Base-by-base conservation (phyloP, 1,140 invertebrate species). In the Euschistus heros region DNA sequence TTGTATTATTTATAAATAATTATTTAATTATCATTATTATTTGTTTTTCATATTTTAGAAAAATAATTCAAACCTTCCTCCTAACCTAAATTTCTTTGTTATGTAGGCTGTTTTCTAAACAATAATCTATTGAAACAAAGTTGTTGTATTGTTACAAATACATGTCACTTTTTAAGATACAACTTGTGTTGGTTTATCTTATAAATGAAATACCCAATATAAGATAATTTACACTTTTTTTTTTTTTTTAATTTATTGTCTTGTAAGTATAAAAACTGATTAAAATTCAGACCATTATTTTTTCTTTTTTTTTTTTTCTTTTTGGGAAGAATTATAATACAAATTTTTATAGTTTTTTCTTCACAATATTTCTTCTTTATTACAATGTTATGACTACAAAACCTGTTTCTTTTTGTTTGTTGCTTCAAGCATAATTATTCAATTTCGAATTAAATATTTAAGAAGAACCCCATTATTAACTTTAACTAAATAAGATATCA, bases 81-180 rank as follows among this genome's bases (percentile, higher is more conserved):
- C 7, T 30, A 7, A 30, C 8, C 6, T 37, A 37, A 50, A 22
- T 22, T 5, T 50, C n/a, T 20, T 50, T 22, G 20, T 22, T 50
- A 22, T 50, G 20, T 17, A 50, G 47, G 47, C 47, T 50, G 17
- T 20, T 57, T 65, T 65, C 18, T 27, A 59, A 57, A 59, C 30
- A 18, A 44, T n/a, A 55, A 18, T 62, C 5, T 62, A 37, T 57
- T 42, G 44, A 65, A 37, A 57, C 26, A 65, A 65, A 65, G 33
- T 65, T 65, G 18, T 37, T 65, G 52, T 65, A 65, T 65, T 65
- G 42, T 59, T 33, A 59, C 57, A 65, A 65, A 65, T 59, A 65
- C 64, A 65, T 65, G 64, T 46, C 54, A 65, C 18, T 64, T 54
- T 47, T 55, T 27, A 52, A 54, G 18, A 52, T 65, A 65, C 64